Evolutionary conservation across 1,140 invertebrate genomes (phyloP), one percentile per base, ranked within the genome.

Genomic region (Drosophila melanica): DNA sequence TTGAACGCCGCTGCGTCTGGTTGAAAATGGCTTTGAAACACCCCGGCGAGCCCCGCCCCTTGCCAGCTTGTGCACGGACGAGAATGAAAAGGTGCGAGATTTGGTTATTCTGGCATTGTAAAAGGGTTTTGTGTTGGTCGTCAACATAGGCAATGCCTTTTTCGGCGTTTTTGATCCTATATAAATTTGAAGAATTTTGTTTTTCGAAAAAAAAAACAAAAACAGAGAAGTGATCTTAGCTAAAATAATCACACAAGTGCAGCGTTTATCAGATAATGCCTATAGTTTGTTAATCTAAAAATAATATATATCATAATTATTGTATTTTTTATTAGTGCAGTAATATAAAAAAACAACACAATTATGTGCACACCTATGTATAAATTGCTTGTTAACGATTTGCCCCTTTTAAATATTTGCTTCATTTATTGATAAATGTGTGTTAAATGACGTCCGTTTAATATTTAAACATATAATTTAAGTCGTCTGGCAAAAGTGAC

Each of bases 401-500:
- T 20, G 35, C 37, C n/a, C 35, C 30, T 23, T 44, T 27, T 44
- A 16, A 27, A 10, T 67, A 47, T 73, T 73, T 67, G 70, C 70
- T 8, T 54, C 18, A 54, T 48, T 73, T 59, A 39, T 73, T 73
- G 48, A 59, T 59, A 73, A 73, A 51, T 47, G 37, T 67, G 48
- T 63, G 73, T 54, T 72, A 78, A 78, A 63, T 68, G 27, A 18
- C 20, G 71, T 11, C 16, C 27, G 37, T 59, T 47, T 51, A 27
- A 62, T 72, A 76, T 78, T 76, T 76, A 67, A 59, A 63, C 65
- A 76, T 63, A 51, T 57, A 45, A 74, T 78, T 78, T 58, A 58
- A 71, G 39, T 27, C 45, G 76, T 76, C 73, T 78, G 73, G 44
- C 73, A 57, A 53, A 60, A 18, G 55, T 71, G 60, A 60, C 63